These are phyloP conservation scores for Drosophila bifasciata DNA, from an alignment of 1,140 invertebrate species.

Conservation along the genomic window DNA sequence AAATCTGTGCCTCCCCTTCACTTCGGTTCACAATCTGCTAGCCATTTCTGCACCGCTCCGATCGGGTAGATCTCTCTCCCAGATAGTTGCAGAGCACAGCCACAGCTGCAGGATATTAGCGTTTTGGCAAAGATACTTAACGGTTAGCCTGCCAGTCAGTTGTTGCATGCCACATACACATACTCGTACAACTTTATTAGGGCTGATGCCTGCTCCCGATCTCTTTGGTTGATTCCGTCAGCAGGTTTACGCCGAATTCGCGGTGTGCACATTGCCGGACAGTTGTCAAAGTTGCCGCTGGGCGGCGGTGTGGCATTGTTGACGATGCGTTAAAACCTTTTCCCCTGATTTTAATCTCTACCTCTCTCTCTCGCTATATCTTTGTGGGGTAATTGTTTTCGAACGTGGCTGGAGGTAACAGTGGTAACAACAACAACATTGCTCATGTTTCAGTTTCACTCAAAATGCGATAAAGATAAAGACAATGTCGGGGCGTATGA, in stretches of 20 bases:
- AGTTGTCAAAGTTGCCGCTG: constrained; percentile 67
- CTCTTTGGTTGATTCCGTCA: constrained; percentile 36
- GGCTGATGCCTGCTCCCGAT: constrained; percentile 18
- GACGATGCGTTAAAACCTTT: constrained; percentile 60
- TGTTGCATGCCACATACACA: constrained; percentile 23
- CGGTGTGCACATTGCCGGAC: constrained; percentile 11
- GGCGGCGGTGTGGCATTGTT: constrained; percentile 47
- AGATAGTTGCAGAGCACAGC: constrained; percentile 30
- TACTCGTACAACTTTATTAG: constrained; percentile 65
- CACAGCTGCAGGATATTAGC: constrained; percentile 71
- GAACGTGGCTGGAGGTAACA: constrained; percentile 55
- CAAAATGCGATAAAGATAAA: constrained; percentile 80
- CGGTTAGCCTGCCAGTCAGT: constrained; percentile 26
- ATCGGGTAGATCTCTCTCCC: constrained; percentile 33
- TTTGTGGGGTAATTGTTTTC: constrained; percentile 73
- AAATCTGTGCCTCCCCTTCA: not conserved
- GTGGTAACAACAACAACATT: constrained; percentile 36
- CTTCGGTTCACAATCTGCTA: not conserved
- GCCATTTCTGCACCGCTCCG: not conserved
- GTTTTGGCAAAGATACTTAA: constrained; percentile 53
- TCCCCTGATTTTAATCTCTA: constrained; percentile 41
- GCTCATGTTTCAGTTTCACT: constrained; percentile 66
- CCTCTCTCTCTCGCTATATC: constrained; percentile 2
- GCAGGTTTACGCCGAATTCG: constrained; percentile 67
- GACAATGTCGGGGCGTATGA: constrained; percentile 66